phyloP scores from a whole-genome alignment of 1,140 invertebrate species.

The Panulirus ornatus region DNA sequence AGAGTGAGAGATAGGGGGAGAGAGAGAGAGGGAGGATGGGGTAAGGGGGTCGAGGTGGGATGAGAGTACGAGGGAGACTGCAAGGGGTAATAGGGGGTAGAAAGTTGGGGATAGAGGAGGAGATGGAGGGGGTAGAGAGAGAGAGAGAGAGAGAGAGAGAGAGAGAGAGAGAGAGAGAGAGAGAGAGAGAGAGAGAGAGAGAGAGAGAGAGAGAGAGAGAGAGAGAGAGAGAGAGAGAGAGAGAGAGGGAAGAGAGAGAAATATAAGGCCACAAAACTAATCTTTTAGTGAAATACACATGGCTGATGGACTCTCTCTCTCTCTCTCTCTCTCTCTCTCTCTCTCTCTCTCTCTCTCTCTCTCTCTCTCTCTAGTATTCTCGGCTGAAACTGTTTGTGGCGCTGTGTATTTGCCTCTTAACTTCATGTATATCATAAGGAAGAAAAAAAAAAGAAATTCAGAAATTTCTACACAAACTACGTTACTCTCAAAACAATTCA shows the following conservation, averaged over 20 bases:
- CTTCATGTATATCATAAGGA: no score
- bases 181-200: neutral
- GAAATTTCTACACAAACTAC: no score
- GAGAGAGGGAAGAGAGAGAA: neutral
- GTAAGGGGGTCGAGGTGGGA: neutral
- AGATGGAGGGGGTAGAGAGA: neutral
- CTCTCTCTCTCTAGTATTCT: neutral
- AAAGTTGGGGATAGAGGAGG: neutral
- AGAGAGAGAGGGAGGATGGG: no score
- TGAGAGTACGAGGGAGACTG: neutral
- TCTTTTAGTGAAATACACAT: no score
- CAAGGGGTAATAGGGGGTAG: neutral
- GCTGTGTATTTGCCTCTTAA: no score
- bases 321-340: neutral
- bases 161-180: neutral
- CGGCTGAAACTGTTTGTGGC: no score
- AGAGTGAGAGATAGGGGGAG: no score
- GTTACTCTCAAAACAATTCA: no score
- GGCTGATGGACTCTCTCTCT: no score
- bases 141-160: neutral
- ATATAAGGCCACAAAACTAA: no score
- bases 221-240: neutral
- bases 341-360: neutral
- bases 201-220: neutral
- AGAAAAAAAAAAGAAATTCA: no score